Conservation (phyloP, 2,888 invertebrate species). For the Drosophila subsilvestris region DNA sequence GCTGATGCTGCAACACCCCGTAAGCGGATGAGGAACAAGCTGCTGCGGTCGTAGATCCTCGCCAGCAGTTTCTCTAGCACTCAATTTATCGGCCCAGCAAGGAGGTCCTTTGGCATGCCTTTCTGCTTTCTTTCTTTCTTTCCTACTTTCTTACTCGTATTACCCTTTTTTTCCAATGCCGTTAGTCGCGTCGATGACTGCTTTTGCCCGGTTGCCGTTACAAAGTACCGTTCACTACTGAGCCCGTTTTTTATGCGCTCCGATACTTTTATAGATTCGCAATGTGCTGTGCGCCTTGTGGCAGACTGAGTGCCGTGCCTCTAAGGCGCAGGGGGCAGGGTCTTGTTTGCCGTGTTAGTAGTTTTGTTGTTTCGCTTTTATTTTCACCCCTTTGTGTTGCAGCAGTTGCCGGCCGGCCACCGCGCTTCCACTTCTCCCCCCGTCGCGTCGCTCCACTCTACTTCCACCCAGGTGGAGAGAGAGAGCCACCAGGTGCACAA, state of each 20-base stretch:
- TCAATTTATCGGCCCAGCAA: conserved; percentile 25
- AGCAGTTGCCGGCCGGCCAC: neutral
- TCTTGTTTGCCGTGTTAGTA: conserved; percentile 22
- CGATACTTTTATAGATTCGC: conserved; percentile 84
- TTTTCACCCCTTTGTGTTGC: neutral
- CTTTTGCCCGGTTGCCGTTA: conserved; percentile 59
- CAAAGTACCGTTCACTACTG: conserved; percentile 84
- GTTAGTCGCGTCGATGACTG: conserved; percentile 41
- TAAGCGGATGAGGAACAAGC: conserved; percentile 31
- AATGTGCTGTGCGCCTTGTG: conserved; percentile 71
- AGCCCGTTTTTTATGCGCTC: conserved; percentile 82
- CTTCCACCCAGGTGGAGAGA: neutral
- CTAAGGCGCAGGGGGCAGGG: neutral
- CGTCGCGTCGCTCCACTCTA: neutral
- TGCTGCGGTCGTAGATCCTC: conserved; percentile 29
- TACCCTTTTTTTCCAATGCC: conserved; percentile 38
- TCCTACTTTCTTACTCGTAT: conserved; percentile 14
- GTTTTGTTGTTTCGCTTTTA: conserved; percentile 35
- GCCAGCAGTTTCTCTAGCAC: conserved; percentile 20
- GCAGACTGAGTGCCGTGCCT: conserved; percentile 47
- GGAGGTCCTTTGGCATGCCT: conserved; percentile 2
- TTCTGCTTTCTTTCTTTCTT: conserved; percentile 11
- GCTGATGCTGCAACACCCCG: conserved; percentile 1
- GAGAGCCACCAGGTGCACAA: conserved; percentile 49
- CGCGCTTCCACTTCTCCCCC: neutral